Base-by-base conservation (phyloP, 2,888 invertebrate species). In the Quadroppia sp. region DNA sequence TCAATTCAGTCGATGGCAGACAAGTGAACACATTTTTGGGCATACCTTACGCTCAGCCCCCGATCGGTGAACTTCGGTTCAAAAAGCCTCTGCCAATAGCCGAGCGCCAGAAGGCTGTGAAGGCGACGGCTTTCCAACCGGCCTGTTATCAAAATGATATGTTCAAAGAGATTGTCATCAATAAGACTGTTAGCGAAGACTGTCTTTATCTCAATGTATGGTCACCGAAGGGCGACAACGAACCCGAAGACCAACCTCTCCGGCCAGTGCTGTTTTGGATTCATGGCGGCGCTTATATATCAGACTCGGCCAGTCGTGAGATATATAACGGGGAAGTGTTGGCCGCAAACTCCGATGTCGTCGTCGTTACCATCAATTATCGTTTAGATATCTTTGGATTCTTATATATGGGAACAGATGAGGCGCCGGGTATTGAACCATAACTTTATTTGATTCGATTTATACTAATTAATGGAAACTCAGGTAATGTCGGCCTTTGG, bases 1-100 rank as follows among this genome's bases (percentile, higher is more conserved):
- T 75, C 20, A 73, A 53, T n/a, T n/a, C 75, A 25, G 50, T 75
- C 7, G 71, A 76, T 32, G 75, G 75, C 1, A 48, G 70, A 20
- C 67, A 75, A 42, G 75, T 77, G 28, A 73, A 61, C 20, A 72
- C 74, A 2, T 77, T 75, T 53, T 69, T 77, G 28, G 77, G 77
- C n/a, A 70, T 77, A 4, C 73, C 72, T 28, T 77, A 74, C 40
- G 77, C 76, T 17, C 72, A 77, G 59, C 75, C 77, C 45, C 77
- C 77, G n/a, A 36, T 77, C 45, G 77, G 76, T 13, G 56, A 75
- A 0, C 71, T 75, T 20, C 71, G 77, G 42, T 77, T 77, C 75
- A 78, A 77, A 25, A 50, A 59, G 40, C 59, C 74, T 17, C 11
- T 50, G 30, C 74, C 74, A 9, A 56, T 73, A 17, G 25, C 17